Base-by-base conservation (phyloP, 2,888 invertebrate genomes). In the Mythimna impura region DNA sequence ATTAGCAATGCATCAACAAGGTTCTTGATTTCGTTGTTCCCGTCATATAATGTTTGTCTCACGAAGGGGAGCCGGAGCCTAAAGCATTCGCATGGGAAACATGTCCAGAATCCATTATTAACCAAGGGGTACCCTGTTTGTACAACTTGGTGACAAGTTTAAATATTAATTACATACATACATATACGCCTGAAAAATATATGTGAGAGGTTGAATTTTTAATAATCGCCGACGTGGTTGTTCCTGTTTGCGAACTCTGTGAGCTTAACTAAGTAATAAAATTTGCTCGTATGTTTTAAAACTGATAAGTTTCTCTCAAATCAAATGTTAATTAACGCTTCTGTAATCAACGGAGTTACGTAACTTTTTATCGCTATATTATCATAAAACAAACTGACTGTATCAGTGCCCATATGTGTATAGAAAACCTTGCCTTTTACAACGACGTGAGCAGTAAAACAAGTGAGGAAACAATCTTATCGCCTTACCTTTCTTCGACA, bases 401-500 rank as follows among this genome's bases (percentile, higher is more conserved):
- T 75, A 73, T 76, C 71, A 73, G 63, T 52, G 55, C 61, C 20
- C 57, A 76, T 70, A 64, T 70, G 71, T 66, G 50, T 55, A 73
- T 81, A 40, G 71, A 66, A 77, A 72, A 64, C 60, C 66, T 65
- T 69, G 25, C 61, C 67, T 70, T 84, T 54, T 47, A 63, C 34
- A 58, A 71, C 71, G 62, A 80, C 67, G 78, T 81, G 77, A 73
- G 71, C 50, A 64, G 76, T 81, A 76, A 83, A 79, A 75, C 66
- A 78, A 82, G 72, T 50, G 66, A 66, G 57, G 34, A 25, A 71
- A 81, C 80, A 83, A 83, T 81, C 80, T 79, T 85, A 86, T 84
- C 86, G 70, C 22, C 17, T 55, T 63, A 55, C 78, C 78, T 76
- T 65, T 63, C 76, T 60, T 61, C 73, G 58, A 72, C 60, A 76